Evolutionary conservation across 1,140 invertebrate genomes (phyloP).

Genomic region (Pseudachorutes palmiensis): DNA sequence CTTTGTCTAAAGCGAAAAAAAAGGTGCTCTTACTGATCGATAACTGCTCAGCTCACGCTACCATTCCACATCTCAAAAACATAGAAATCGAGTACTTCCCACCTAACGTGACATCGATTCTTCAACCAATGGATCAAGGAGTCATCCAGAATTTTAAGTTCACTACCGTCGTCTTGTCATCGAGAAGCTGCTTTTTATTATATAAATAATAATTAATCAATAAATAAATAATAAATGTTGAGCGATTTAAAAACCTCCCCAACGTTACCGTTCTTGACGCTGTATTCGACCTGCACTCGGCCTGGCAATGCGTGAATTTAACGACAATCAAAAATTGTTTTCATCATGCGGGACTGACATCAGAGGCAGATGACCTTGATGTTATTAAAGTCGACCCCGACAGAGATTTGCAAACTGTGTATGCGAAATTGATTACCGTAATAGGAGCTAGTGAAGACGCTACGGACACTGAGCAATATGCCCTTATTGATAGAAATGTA

Average conservation of each 20-base stretch:
- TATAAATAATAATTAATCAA: no score
- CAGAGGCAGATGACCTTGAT: background rate
- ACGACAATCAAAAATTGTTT: background rate
- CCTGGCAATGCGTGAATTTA: background rate
- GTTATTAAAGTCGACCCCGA: background rate
- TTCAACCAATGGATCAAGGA: conserved; percentile 47
- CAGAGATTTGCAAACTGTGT: background rate
- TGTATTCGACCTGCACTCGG: background rate
- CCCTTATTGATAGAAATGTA: no score
- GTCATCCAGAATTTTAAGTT: conserved; percentile 43
- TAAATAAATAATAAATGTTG: background rate
- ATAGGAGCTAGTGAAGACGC: background rate
- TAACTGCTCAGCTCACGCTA: conserved; percentile 45
- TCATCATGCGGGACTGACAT: background rate
- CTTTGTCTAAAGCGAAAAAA: conserved; percentile 38
- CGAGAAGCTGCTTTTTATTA: background rate
- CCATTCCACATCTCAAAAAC: conserved; percentile 38
- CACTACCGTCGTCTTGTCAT: conserved; percentile 5
- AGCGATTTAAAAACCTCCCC: background rate
- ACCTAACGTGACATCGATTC: conserved; percentile 44
- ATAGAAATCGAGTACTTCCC: conserved; percentile 44
- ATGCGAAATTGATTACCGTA: background rate
- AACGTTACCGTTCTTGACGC: background rate
- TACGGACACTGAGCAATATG: no score
- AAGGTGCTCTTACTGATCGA: conserved; percentile 47